phyloP scores from a whole-genome alignment of 2,113 vertebrate species.

The Ictalurus furcatus region DNA sequence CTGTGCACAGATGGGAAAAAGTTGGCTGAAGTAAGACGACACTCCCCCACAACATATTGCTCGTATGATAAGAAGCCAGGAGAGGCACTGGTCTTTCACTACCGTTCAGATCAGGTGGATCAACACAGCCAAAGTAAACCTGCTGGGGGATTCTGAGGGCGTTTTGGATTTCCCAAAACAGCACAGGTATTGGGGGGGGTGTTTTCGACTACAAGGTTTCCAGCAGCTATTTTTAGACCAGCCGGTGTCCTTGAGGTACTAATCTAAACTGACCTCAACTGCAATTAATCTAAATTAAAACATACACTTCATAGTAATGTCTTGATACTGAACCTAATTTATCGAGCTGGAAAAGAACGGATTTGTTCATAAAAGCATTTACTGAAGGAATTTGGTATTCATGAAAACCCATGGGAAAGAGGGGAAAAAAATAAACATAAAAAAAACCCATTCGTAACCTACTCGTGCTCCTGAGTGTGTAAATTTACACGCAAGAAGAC shows the following conservation, averaged over 20 bases:
- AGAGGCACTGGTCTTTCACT: neutral
- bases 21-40: slow-evolving; percentile 4
- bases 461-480: too few species aligned
- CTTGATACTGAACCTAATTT: neutral
- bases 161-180: slow-evolving; percentile 1
- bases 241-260: neutral
- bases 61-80: slow-evolving; percentile 19
- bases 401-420: too few species aligned
- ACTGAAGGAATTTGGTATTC: too few species aligned
- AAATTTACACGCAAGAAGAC: too few species aligned
- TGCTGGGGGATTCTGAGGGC: neutral
- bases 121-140: neutral
- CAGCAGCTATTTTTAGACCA: neutral
- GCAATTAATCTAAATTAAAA: neutral
- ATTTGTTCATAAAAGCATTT: too few species aligned
- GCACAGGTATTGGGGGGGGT: neutral
- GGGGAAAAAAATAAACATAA: too few species aligned
- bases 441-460: too few species aligned
- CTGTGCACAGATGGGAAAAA: neutral
- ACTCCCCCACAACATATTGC: slow-evolving; percentile 42
- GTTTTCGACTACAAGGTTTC: neutral
- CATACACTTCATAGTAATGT: neutral
- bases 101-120: neutral
- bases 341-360: neutral
- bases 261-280: neutral